phyloP scores from a whole-genome alignment of 2,797 vertebrate genomes.

The Pogoniulus pusillus region DNA sequence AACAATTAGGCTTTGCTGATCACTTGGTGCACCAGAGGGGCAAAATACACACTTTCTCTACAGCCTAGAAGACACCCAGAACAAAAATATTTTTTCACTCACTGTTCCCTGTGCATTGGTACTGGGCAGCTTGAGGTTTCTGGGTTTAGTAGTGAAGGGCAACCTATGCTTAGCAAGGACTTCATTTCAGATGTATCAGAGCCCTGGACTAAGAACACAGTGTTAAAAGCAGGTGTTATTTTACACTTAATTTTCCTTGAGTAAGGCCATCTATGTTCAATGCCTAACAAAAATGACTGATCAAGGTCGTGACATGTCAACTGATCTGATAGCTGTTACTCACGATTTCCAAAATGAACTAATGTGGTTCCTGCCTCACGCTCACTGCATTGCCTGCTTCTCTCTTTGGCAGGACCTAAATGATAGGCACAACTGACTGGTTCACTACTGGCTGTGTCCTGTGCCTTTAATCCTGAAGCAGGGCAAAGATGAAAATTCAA shows the following conservation, averaged over 20 bases:
- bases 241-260: neutral
- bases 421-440: neutral
- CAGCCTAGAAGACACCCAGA: neutral
- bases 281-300: neutral
- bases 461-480: neutral
- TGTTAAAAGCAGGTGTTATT: neutral
- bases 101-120: neutral
- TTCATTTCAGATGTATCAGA: neutral
- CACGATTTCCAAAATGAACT: neutral
- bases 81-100: neutral
- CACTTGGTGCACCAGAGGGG: neutral
- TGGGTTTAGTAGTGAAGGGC: slow-evolving; percentile 1
- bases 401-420: neutral
- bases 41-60: neutral
- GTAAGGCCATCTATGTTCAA: neutral
- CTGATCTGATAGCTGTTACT: neutral
- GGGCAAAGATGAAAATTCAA: neutral
- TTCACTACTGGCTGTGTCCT: neutral
- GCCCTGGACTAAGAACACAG: neutral
- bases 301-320: neutral
- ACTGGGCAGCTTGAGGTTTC: neutral
- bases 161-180: neutral
- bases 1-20: slow-evolving; percentile 48
- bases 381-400: neutral
- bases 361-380: neutral